Percentiles rank a stretch among this genome's conserved stretches.
Evolutionary conservation across 2,888 invertebrate genomes (phyloP).

Genomic region (Drosophila trichaetosa): DNA sequence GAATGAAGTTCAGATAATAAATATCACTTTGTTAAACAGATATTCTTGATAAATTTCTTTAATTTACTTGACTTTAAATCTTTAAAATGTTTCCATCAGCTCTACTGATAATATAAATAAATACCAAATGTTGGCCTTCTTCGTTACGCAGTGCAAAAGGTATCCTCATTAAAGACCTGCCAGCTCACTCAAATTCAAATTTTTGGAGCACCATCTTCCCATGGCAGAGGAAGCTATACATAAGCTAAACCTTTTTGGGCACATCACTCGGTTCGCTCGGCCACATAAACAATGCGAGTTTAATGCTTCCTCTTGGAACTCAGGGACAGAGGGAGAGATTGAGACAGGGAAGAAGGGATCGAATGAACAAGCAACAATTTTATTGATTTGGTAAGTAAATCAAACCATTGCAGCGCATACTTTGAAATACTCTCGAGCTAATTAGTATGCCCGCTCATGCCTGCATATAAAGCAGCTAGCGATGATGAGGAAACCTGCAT

Average conservation of each 20-base stretch:
- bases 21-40: background rate
- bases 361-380: slow-evolving; percentile 42
- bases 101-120: slow-evolving; percentile 5
- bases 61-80: background rate
- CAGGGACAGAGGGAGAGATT: background rate
- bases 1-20: background rate
- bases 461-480: slow-evolving; percentile 71
- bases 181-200: slow-evolving; percentile 52
- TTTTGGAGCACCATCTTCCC: slow-evolving; percentile 45
- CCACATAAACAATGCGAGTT: slow-evolving; percentile 71
- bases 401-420: slow-evolving; percentile 59
- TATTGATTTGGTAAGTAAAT: slow-evolving; percentile 71
- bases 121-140: slow-evolving; percentile 32
- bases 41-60: background rate
- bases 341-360: background rate
- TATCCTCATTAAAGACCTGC: slow-evolving; percentile 41
- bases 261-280: slow-evolving; percentile 44
- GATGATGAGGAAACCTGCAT: slow-evolving; percentile 69
- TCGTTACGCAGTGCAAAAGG: slow-evolving; percentile 14
- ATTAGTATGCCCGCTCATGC: slow-evolving; percentile 80
- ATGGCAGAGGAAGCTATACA: slow-evolving; percentile 17
- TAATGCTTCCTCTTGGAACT: slow-evolving; percentile 58
- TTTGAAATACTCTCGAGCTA: slow-evolving; percentile 60
- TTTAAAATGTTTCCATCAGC: background rate
- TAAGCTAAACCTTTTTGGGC: slow-evolving; percentile 20